Evolutionary conservation across 53 echinoderm and acorn worm species (phyloP).

Genomic region (Apostichopus leukothele): DNA sequence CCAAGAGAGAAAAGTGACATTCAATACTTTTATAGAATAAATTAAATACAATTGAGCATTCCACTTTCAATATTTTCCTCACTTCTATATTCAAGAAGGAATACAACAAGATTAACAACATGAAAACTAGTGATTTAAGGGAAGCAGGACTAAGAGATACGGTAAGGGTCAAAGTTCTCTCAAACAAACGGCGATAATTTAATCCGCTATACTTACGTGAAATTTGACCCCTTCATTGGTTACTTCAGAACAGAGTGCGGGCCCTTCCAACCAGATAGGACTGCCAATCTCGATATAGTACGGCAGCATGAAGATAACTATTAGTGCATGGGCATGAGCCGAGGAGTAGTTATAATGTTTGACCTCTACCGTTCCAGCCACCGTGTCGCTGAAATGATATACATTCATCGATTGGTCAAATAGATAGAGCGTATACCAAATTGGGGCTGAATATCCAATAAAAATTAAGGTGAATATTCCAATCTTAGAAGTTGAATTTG

Average conservation of each 20-base stretch:
- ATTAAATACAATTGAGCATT: too few species aligned
- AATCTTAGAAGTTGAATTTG: background rate
- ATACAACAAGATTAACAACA: too few species aligned
- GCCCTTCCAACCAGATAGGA: constrained; percentile 69
- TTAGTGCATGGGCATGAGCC: constrained; percentile 70
- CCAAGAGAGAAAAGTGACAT: too few species aligned
- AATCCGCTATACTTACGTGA: constrained; percentile 62
- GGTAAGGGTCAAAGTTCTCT: too few species aligned
- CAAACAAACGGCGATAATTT: too few species aligned
- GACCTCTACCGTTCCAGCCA: constrained; percentile 51
- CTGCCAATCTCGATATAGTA: constrained; percentile 76
- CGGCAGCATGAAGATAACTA: constrained; percentile 79
- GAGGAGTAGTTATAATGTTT: constrained; percentile 65
- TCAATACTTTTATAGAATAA: too few species aligned
- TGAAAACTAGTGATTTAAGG: too few species aligned
- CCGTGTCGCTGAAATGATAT: constrained; percentile 9
- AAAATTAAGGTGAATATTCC: background rate
- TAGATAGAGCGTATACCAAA: background rate
- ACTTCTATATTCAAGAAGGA: too few species aligned
- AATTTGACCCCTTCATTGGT: constrained; percentile 72
- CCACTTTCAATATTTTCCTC: too few species aligned
- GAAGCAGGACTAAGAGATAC: too few species aligned
- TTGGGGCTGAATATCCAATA: too few species aligned
- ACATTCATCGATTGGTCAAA: background rate
- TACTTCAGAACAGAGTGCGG: constrained; percentile 61